These are phyloP conservation scores for Phyto melanocephala DNA, from an alignment of 2,888 invertebrate species.

Conservation along the genomic window DNA sequence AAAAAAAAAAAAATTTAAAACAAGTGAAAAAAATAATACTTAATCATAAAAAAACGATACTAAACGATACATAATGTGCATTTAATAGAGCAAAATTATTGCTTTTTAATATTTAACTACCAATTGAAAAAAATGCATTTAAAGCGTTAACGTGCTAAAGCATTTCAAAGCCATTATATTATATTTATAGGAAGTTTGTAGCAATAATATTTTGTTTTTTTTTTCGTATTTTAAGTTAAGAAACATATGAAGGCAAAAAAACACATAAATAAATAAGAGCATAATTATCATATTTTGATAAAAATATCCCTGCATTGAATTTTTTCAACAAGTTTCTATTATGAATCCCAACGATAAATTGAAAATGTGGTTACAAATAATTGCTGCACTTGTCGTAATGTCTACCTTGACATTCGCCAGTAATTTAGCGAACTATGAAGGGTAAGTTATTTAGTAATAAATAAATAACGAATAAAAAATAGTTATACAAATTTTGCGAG, in stretches of 20 bases:
- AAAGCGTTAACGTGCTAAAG: slow-evolving; percentile 19
- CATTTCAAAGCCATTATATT: background rate
- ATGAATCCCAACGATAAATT: slow-evolving; percentile 28
- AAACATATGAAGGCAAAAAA: background rate
- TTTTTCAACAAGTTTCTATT: background rate
- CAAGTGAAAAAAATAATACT: background rate
- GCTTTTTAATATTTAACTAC: background rate
- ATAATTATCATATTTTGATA: background rate
- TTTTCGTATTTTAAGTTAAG: too few relatives aligned
- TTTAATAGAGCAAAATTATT: background rate
- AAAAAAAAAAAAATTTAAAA: slow-evolving; percentile 12
- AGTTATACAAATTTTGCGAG: too few relatives aligned
- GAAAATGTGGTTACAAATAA: slow-evolving; percentile 64
- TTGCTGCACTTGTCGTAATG: slow-evolving; percentile 49
- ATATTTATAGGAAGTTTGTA: slow-evolving; percentile 11
- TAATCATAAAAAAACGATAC: background rate
- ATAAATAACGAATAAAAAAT: background rate
- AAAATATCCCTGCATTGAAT: too few relatives aligned
- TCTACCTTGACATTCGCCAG: slow-evolving; percentile 54
- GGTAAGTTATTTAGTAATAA: slow-evolving; percentile 68
- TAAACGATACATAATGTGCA: slow-evolving; percentile 4
- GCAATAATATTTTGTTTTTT: background rate
- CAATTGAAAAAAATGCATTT: background rate
- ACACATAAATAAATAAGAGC: background rate
- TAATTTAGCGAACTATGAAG: slow-evolving; percentile 74